phyloP scores from a whole-genome alignment of 1,140 invertebrate genomes.

The Vanessa atalanta region DNA sequence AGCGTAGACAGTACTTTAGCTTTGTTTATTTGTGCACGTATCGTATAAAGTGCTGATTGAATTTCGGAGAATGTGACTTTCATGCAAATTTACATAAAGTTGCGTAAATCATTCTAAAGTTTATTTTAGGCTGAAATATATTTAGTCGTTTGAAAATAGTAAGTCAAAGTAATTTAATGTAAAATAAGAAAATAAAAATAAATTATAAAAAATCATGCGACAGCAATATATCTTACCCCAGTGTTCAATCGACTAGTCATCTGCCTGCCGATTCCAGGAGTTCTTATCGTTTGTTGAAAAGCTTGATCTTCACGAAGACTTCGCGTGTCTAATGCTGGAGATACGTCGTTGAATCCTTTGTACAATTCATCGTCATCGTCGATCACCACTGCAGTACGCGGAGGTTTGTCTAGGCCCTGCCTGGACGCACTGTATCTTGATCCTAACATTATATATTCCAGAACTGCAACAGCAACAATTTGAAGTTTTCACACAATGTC shows the following conservation, averaged over 20 bases:
- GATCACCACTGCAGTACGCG: constrained; percentile 59
- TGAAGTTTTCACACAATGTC: not conserved
- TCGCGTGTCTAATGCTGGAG: constrained; percentile 72
- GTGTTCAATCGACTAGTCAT: constrained; percentile 67
- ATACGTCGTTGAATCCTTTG: constrained; percentile 74
- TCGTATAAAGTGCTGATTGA: too few species aligned
- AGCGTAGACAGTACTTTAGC: too few species aligned
- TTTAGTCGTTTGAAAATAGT: not conserved
- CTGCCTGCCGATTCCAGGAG: constrained; percentile 69
- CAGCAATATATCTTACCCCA: constrained; percentile 50
- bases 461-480: not conserved
- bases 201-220: not conserved
- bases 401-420: constrained; percentile 57
- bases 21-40: too few species aligned
- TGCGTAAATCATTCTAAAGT: too few species aligned
- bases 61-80: too few species aligned
- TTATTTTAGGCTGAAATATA: not conserved
- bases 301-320: constrained; percentile 68
- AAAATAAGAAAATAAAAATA: not conserved
- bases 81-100: too few species aligned
- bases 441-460: constrained; percentile 55
- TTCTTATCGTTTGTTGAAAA: constrained; percentile 71
- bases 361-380: constrained; percentile 76
- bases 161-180: not conserved
- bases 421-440: constrained; percentile 61